phyloP scores from a whole-genome alignment of 2,113 vertebrate genomes.

The Polyodon spathula region DNA sequence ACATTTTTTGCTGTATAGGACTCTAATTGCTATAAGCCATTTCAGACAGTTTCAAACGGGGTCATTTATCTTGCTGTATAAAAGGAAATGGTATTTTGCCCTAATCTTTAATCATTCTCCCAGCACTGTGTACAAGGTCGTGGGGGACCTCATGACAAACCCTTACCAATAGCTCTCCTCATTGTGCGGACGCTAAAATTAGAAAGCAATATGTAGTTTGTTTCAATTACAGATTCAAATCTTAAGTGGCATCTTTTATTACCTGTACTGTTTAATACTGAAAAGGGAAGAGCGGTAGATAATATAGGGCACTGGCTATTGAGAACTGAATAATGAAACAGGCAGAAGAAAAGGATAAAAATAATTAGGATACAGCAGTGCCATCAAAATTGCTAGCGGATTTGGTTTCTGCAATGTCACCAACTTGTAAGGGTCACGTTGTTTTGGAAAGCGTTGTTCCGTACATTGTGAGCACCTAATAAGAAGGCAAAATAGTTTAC shows the following conservation, averaged over 20 bases:
- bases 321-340: slow-evolving; percentile 5
- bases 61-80: slow-evolving; percentile 55
- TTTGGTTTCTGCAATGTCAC: slow-evolving; percentile 12
- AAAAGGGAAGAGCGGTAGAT: slow-evolving; percentile 27
- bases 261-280: slow-evolving; percentile 16
- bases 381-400: slow-evolving; percentile 13
- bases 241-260: slow-evolving; percentile 33
- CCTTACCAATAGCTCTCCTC: slow-evolving; percentile 7
- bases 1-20: slow-evolving; percentile 42
- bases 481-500: background rate
- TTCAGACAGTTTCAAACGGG: slow-evolving; percentile 54
- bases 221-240: slow-evolving; percentile 42
- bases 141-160: slow-evolving; percentile 25
- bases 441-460: slow-evolving; percentile 10
- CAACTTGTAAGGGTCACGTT: slow-evolving; percentile 8
- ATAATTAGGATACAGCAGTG: slow-evolving; percentile 19
- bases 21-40: slow-evolving; percentile 53
- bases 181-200: slow-evolving; percentile 25
- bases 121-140: slow-evolving; percentile 53
- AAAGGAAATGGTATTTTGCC: slow-evolving; percentile 53
- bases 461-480: background rate
- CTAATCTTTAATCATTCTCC: slow-evolving; percentile 59
- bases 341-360: slow-evolving; percentile 6
- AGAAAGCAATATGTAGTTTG: slow-evolving; percentile 34
- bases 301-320: slow-evolving; percentile 18